phyloP scores from a whole-genome alignment of 2,888 invertebrate genomes.

The Spisula solida region DNA sequence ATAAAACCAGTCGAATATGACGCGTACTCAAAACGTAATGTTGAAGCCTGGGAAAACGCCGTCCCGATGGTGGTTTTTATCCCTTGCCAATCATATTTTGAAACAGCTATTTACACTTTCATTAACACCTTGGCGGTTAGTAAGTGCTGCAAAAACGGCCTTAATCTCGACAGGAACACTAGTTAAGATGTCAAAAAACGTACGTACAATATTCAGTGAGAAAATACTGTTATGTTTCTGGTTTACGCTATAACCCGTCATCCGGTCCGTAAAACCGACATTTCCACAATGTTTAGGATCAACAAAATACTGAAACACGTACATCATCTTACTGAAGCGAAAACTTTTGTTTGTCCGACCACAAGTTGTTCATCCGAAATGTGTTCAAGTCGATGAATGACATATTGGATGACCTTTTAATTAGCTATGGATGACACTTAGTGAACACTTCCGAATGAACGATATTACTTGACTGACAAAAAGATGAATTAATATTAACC shows the following conservation, averaged over 20 bases:
- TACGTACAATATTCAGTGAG: neutral
- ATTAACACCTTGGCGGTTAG: slow-evolving; percentile 28
- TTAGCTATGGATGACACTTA: slow-evolving; percentile 1
- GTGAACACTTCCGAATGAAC: neutral
- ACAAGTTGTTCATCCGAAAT: slow-evolving; percentile 5
- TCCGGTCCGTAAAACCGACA: neutral
- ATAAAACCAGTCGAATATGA: slow-evolving; percentile 28
- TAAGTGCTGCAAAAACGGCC: slow-evolving; percentile 12
- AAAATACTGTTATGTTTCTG: slow-evolving; percentile 8
- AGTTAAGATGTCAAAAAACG: neutral
- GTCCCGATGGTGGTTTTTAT: neutral
- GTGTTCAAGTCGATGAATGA: neutral
- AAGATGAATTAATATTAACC: slow-evolving; percentile 16
- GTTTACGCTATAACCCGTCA: neutral
- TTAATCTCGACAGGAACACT: slow-evolving; percentile 18
- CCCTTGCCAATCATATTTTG: slow-evolving; percentile 22
- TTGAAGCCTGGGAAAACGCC: slow-evolving; percentile 25
- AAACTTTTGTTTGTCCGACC: neutral
- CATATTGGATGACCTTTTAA: neutral
- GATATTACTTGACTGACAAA: slow-evolving; percentile 12
- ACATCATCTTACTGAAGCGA: neutral
- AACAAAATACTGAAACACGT: neutral
- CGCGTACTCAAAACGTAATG: slow-evolving; percentile 25
- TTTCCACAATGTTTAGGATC: neutral
- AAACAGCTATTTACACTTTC: slow-evolving; percentile 25